Evolutionary conservation across 2,113 vertebrate genomes (phyloP).

Genomic region (Astatoreochromis straeleni): DNA sequence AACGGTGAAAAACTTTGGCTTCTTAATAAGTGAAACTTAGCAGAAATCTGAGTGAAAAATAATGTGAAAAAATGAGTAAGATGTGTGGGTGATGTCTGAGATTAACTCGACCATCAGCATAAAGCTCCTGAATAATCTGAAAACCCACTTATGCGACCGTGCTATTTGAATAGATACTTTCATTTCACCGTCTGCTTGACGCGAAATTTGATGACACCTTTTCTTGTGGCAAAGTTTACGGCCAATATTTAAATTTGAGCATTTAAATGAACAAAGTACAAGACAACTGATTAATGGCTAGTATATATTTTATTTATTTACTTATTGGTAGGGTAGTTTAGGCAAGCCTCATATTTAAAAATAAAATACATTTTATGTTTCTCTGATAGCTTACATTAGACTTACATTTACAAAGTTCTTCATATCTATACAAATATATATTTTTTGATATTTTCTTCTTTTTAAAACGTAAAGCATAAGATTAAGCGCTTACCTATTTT

Average conservation of each 20-base stretch:
- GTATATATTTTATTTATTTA: neutral
- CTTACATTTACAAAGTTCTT: neutral
- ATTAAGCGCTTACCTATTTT: fast-evolving
- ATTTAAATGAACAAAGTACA: neutral
- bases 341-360: neutral
- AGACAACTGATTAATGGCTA: neutral
- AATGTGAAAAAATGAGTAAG: conserved; percentile 42
- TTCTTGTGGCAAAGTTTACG: neutral
- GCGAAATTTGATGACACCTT: neutral
- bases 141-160: neutral
- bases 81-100: conserved; percentile 43
- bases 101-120: conserved; percentile 33
- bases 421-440: neutral
- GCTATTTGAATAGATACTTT: conserved; percentile 10
- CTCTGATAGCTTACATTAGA: neutral
- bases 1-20: conserved; percentile 24
- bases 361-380: neutral
- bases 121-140: conserved; percentile 24
- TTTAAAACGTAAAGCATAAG: neutral
- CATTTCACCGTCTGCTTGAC: neutral
- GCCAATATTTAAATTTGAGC: neutral
- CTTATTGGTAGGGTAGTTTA: neutral
- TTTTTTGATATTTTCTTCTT: neutral
- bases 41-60: conserved; percentile 15
- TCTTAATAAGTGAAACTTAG: conserved; percentile 64